Conservation (phyloP, 2,888 invertebrate genomes). For the Cyclophora albipunctata region DNA sequence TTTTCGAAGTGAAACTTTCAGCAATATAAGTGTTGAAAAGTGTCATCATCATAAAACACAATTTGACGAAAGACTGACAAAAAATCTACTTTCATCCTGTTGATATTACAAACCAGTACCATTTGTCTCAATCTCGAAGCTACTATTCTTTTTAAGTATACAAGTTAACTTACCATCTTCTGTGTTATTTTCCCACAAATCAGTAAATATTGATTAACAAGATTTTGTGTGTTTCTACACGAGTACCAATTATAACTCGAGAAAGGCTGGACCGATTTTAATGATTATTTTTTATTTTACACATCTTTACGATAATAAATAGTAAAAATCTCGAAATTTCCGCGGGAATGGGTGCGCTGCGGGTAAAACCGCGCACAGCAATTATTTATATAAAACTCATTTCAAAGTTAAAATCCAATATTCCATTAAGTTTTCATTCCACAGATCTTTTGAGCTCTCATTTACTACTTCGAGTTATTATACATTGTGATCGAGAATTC, state of each 20-base stretch:
- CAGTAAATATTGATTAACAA: not conserved
- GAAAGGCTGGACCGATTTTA: not conserved
- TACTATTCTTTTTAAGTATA: too few species aligned
- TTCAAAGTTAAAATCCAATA: not conserved
- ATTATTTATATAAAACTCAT: not conserved
- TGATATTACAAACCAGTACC: conserved; percentile 12
- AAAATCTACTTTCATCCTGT: conserved; percentile 15
- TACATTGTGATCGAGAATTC: not conserved
- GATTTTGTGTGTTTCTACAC: not conserved
- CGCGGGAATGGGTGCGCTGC: too few species aligned
- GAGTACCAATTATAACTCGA: not conserved
- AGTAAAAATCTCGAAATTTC: too few species aligned
- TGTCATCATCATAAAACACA: conserved; percentile 15
- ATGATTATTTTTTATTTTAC: too few species aligned
- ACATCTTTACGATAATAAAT: not conserved
- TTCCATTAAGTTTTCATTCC: too few species aligned
- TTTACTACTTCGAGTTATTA: too few species aligned
- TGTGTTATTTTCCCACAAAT: not conserved
- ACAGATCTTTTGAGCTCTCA: too few species aligned
- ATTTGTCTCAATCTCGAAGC: conserved; percentile 3
- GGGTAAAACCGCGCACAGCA: not conserved
- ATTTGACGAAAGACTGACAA: conserved; percentile 11
- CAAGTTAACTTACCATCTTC: not conserved
- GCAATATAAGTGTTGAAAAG: too few species aligned
- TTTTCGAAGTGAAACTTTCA: too few species aligned